Conservation (phyloP, 1,140 invertebrate genomes). For the Micrasema longulum region DNA sequence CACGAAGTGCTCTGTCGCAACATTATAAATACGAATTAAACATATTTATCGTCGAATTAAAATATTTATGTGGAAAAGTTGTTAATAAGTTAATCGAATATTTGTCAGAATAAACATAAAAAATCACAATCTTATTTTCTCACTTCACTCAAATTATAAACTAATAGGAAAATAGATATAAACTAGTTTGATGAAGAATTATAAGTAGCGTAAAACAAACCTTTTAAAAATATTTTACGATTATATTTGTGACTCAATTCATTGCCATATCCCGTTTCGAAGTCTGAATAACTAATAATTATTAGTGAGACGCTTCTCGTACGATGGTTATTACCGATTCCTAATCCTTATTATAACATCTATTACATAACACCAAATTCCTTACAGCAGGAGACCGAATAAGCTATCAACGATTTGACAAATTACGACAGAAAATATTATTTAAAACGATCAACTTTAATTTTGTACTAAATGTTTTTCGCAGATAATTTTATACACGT, state of each 20-base stretch:
- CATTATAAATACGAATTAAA: not conserved
- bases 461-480: slow-evolving; percentile 9
- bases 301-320: no score
- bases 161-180: slow-evolving; percentile 28
- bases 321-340: not conserved
- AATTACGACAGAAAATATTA: slow-evolving; percentile 21
- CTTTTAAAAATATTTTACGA: slow-evolving; percentile 6
- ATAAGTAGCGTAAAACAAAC: slow-evolving; percentile 1
- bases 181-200: not conserved
- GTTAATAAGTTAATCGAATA: no score
- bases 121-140: slow-evolving; percentile 5
- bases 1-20: no score
- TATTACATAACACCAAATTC: slow-evolving; percentile 22
- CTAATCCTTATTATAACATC: slow-evolving; percentile 29
- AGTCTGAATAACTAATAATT: not conserved
- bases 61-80: no score
- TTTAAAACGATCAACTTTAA: slow-evolving; percentile 35
- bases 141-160: slow-evolving; percentile 8
- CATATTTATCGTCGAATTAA: not conserved
- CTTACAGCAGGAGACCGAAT: slow-evolving; percentile 9
- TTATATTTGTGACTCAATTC: slow-evolving; percentile 30
- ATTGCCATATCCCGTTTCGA: slow-evolving; percentile 20
- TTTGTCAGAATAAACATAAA: no score
- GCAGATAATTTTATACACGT: not conserved
- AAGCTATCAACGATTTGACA: slow-evolving; percentile 29